These are phyloP conservation scores for Aleiodes testaceus DNA, from an alignment of 2,888 invertebrate species.

Conservation along the genomic window DNA sequence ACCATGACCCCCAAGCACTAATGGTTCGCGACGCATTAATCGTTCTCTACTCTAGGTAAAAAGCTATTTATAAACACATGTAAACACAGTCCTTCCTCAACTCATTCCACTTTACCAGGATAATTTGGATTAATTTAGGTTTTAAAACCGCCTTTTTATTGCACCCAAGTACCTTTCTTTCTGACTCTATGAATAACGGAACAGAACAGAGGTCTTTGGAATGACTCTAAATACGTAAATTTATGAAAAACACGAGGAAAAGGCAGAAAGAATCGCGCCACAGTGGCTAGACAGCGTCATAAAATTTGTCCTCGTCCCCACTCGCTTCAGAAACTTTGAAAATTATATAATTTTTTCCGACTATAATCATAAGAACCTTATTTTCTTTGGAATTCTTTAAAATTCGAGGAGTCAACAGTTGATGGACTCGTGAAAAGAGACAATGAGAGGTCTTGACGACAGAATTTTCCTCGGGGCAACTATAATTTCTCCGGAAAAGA, in stretches of 20 bases:
- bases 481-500: neutral
- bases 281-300: conserved; percentile 71
- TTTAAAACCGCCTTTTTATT: too few species aligned
- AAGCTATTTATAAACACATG: neutral
- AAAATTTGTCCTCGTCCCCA: conserved; percentile 60
- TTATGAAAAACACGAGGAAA: neutral
- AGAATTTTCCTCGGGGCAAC: conserved; percentile 10
- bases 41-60: conserved; percentile 34
- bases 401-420: neutral
- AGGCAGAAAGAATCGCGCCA: conserved; percentile 59
- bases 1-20: conserved; percentile 67
- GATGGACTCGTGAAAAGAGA: neutral
- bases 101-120: too few species aligned
- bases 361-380: neutral
- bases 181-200: neutral
- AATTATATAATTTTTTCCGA: too few species aligned
- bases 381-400: neutral
- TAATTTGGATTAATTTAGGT: too few species aligned
- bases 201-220: neutral
- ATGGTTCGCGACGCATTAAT: conserved; percentile 66
- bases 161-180: too few species aligned
- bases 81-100: conserved; percentile 5
- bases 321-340: conserved; percentile 23
- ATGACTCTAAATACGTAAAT: neutral
- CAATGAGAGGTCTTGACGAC: neutral